Base-by-base conservation (phyloP, 2,888 invertebrate species). In the Poecilus cupreus region DNA sequence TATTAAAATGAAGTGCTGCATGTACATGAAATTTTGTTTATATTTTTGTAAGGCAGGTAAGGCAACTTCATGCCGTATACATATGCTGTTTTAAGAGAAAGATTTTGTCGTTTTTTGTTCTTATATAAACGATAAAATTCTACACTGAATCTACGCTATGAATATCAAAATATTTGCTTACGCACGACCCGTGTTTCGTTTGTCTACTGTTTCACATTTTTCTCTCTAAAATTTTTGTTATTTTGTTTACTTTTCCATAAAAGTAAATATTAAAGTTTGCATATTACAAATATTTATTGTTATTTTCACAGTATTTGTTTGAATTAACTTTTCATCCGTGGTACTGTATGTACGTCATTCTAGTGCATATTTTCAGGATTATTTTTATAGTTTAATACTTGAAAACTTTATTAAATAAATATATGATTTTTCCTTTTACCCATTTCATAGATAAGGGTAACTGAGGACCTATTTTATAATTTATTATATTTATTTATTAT, bases 101-200 rank as follows among this genome's bases (percentile, higher is more conserved):
- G 37, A 68, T 39, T 68, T 68, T 37, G 16, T 68, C 22, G 39
- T 32, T 37, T n/a, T 68, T 68, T 32, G 22, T 64, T 37, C 6
- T 26, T 68, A 16, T 26, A 18, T 68, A 68, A 68, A 37, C 68
- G 64, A n/a, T 37, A 16, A 54, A 13, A 26, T 11, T 64, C 24
- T 64, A 26, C 8, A n/a, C n/a, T 3, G 24, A 64, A 64, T 8
- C 16, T 64, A 24, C 8, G 39, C 68, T 68, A 20, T 68, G 68
- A 24, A 68, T 68, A 68, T 68, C 39, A 68, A 68, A 68, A 68
- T 68, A 68, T 68, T 68, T 32, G 39, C n/a, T 20, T 16, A 18
- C 68, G 68, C 68, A 68, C 68, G 16, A 39, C 8, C 37, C 18
- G 16, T 37, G 18, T 43, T 39, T 13, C 43, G 68, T 26, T 68